Conservation (phyloP, 2,113 vertebrate genomes). For the Tachycineta bicolor region DNA sequence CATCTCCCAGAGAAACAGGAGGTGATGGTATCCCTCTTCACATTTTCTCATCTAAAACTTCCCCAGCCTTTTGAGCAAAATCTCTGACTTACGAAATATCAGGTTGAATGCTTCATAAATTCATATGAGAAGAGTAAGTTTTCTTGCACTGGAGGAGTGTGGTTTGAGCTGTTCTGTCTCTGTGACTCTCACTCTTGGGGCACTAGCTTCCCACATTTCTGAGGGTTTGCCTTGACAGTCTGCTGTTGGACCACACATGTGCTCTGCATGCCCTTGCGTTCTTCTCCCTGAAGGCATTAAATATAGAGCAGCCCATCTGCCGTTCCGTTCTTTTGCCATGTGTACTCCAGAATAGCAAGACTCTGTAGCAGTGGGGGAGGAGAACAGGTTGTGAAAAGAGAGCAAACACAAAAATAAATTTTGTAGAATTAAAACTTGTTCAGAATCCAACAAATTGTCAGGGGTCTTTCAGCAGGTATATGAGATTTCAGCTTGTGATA, state of each 20-base stretch:
- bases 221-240: neutral
- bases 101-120: neutral
- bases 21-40: neutral
- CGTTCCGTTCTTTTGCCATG: neutral
- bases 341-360: neutral
- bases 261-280: neutral
- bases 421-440: neutral
- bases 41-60: neutral
- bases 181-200: neutral
- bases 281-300: conserved; percentile 12
- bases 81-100: neutral
- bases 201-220: neutral
- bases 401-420: neutral
- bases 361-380: neutral
- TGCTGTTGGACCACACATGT: neutral
- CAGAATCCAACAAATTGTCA: neutral
- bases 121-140: neutral
- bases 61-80: neutral
- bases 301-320: conserved; percentile 45
- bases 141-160: neutral
- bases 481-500: neutral
- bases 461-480: neutral
- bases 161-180: neutral
- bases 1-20: neutral
- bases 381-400: neutral